Conservation (phyloP, 2,888 invertebrate genomes). For the Syrista parreyssii region DNA sequence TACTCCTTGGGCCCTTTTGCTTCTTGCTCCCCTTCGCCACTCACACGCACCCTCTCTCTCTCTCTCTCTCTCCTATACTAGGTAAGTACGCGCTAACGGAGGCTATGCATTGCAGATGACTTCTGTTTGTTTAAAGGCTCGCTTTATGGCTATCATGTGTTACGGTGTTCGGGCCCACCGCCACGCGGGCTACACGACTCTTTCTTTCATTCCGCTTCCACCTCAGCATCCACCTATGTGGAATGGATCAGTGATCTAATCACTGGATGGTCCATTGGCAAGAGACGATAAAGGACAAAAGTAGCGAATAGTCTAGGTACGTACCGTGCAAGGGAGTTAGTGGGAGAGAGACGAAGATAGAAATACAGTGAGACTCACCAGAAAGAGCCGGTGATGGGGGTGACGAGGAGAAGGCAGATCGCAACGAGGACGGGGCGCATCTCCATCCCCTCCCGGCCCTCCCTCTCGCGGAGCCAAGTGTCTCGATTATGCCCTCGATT, state of each 20-base stretch:
- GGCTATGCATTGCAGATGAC: conserved; percentile 38
- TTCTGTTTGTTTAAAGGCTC: conserved; percentile 47
- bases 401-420: conserved; percentile 86
- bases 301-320: background rate
- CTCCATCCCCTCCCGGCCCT: conserved; percentile 56
- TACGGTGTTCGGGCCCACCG: conserved; percentile 15
- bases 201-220: background rate
- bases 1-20: background rate
- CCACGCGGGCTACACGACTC: conserved; percentile 7
- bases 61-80: background rate
- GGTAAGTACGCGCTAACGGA: conserved; percentile 28
- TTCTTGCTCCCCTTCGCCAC: background rate
- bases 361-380: conserved; percentile 75
- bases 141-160: conserved; percentile 50
- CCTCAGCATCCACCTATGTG: background rate
- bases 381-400: conserved; percentile 88
- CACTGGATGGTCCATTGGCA: background rate
- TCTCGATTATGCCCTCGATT: conserved; percentile 24
- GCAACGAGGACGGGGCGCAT: conserved; percentile 85
- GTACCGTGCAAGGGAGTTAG: background rate
- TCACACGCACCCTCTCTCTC: background rate
- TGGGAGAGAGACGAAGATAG: background rate
- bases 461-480: conserved; percentile 6
- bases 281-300: background rate
- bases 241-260: background rate